These are phyloP conservation scores for Ptychodera flava DNA, from an alignment of 35 echinoderm and acorn worm species.

Conservation along the genomic window DNA sequence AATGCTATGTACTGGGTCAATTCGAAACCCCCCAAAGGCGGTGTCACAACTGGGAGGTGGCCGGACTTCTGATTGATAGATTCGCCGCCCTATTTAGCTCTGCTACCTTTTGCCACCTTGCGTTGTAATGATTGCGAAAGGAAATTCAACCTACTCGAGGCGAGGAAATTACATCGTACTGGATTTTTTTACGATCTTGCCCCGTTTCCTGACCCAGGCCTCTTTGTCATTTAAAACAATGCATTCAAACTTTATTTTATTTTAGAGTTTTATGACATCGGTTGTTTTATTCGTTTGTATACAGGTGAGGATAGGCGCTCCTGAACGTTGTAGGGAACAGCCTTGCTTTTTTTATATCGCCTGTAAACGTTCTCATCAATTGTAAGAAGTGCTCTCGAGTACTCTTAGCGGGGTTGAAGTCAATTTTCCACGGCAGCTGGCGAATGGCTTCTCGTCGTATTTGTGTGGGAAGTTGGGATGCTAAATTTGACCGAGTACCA, in stretches of 20 bases:
- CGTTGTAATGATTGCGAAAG: not conserved
- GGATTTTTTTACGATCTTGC: not conserved
- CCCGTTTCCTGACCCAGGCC: not conserved
- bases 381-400: not conserved
- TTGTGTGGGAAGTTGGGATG: no score
- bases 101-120: not conserved
- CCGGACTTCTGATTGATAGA: not conserved
- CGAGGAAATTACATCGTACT: not conserved
- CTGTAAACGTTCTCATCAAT: not conserved
- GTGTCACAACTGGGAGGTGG: not conserved
- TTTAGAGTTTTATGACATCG: not conserved
- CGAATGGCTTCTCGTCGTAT: no score
- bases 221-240: not conserved
- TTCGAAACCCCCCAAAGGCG: not conserved
- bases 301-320: not conserved
- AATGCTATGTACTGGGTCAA: not conserved
- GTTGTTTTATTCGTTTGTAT: not conserved
- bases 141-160: not conserved
- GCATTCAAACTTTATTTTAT: not conserved
- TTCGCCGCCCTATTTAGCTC: not conserved
- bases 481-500: no score
- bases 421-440: not conserved
- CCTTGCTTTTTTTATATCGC: not conserved
- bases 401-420: not conserved
- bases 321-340: not conserved